Conservation (phyloP, 2,888 invertebrate species). For the Drosophila recens region DNA sequence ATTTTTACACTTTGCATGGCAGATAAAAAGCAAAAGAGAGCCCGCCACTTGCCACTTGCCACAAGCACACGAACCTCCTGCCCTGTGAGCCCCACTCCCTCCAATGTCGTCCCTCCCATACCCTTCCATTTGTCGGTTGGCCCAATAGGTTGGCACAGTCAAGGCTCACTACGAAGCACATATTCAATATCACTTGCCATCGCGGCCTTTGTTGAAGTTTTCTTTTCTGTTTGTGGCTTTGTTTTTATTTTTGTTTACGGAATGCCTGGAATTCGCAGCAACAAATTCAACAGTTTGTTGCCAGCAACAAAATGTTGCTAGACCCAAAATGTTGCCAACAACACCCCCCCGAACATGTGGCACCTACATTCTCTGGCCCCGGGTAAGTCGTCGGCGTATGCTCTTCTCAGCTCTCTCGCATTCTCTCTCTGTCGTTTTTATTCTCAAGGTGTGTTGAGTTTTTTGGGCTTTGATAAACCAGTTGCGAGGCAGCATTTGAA, state of each 20-base stretch:
- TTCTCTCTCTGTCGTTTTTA: constrained; percentile 8
- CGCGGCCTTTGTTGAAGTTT: constrained; percentile 32
- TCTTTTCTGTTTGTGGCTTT: not conserved
- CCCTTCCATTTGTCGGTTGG: not conserved
- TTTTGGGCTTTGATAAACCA: constrained; percentile 81
- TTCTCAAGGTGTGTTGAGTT: constrained; percentile 69
- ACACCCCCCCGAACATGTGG: constrained; percentile 23
- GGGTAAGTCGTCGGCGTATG: constrained; percentile 52
- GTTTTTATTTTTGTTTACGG: constrained; percentile 37
- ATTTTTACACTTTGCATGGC: constrained; percentile 61
- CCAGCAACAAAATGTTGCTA: constrained; percentile 51
- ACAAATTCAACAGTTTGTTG: constrained; percentile 75
- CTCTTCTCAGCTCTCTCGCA: constrained; percentile 20
- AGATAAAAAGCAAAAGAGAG: constrained; percentile 44
- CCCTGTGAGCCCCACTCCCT: not conserved
- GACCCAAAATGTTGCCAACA: constrained; percentile 29
- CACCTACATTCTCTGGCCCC: constrained; percentile 66
- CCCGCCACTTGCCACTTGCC: constrained; percentile 35
- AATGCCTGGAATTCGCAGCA: constrained; percentile 41
- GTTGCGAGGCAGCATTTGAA: constrained; percentile 75
- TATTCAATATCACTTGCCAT: constrained; percentile 40
- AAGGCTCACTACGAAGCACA: constrained; percentile 42
- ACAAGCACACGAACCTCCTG: not conserved
- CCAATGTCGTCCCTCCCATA: not conserved
- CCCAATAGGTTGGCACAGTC: constrained; percentile 21